Evolutionary conservation across 35 echinoderm and acorn worm species (phyloP).

Genomic region (Ophioderma brevispina): DNA sequence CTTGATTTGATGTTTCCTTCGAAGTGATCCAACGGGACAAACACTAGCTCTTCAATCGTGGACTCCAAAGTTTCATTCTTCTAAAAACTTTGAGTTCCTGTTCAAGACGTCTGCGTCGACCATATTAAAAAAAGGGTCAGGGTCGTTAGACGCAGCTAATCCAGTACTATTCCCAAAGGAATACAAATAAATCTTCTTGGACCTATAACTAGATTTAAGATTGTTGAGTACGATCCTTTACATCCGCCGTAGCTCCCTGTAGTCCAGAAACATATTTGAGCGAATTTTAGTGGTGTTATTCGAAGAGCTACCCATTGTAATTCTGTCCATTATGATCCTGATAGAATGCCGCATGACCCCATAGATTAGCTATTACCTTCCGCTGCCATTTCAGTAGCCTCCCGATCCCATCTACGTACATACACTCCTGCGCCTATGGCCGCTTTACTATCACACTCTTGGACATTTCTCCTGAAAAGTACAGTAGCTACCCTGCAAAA

Average conservation of each 20-base stretch:
- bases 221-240: constrained; percentile 41
- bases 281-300: constrained; percentile 93
- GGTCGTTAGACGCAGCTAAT: too few species aligned
- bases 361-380: constrained; percentile 72
- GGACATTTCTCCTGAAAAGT: constrained; percentile 59
- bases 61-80: too few species aligned
- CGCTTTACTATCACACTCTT: constrained; percentile 70
- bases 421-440: constrained; percentile 86
- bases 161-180: too few species aligned
- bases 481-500: constrained; percentile 71
- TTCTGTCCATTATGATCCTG: constrained; percentile 21
- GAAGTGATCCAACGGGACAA: too few species aligned
- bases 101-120: too few species aligned
- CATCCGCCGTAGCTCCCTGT: constrained; percentile 86
- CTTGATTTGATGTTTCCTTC: too few species aligned
- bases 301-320: constrained; percentile 74
- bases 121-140: too few species aligned
- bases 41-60: too few species aligned
- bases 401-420: constrained; percentile 66
- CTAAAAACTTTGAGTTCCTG: too few species aligned
- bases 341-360: constrained; percentile 38
- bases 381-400: constrained; percentile 30
- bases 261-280: constrained; percentile 95
- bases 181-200: too few species aligned
- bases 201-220: too few species aligned